A percentile compares a stretch with the other conserved stretches of the same genome.
These are phyloP conservation scores for Schizopygopsis malacanthus DNA, from an alignment of 2,797 vertebrate genomes.

Conservation along the genomic window DNA sequence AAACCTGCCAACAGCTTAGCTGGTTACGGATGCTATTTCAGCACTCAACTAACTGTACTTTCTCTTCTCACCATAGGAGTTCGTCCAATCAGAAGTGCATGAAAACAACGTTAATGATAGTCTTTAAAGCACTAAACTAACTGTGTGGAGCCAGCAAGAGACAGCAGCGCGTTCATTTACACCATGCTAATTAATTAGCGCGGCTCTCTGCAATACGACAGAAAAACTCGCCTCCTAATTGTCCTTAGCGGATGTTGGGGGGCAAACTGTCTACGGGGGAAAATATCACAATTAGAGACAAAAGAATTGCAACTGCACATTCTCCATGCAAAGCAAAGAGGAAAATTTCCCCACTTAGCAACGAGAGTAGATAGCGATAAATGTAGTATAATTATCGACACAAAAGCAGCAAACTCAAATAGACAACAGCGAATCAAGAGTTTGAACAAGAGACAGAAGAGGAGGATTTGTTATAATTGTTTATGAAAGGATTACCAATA, in stretches of 20 bases:
- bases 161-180: constrained; percentile 53
- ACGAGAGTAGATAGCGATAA: constrained; percentile 46
- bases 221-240: constrained; percentile 57
- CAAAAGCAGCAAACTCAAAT: constrained; percentile 40
- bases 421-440: constrained; percentile 41
- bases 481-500: constrained; percentile 60
- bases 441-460: constrained; percentile 39
- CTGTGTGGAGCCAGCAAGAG: constrained; percentile 40
- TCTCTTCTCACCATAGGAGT: constrained; percentile 52
- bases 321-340: constrained; percentile 13
- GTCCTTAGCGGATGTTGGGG: constrained; percentile 51
- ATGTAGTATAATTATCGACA: constrained; percentile 55
- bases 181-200: constrained; percentile 64
- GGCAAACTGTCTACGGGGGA: constrained; percentile 43
- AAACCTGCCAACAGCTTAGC: constrained; percentile 56
- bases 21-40: constrained; percentile 55
- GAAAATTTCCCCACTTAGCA: constrained; percentile 15
- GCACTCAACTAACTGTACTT: constrained; percentile 43
- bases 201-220: constrained; percentile 35
- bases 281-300: constrained; percentile 56
- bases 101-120: constrained; percentile 59
- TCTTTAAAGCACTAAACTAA: constrained; percentile 52
- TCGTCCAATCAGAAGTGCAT: constrained; percentile 47
- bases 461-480: constrained; percentile 56
- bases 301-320: constrained; percentile 42